Conservation (phyloP, 92 coral and sea anemone genomes). For the Paragorgia papillata region DNA sequence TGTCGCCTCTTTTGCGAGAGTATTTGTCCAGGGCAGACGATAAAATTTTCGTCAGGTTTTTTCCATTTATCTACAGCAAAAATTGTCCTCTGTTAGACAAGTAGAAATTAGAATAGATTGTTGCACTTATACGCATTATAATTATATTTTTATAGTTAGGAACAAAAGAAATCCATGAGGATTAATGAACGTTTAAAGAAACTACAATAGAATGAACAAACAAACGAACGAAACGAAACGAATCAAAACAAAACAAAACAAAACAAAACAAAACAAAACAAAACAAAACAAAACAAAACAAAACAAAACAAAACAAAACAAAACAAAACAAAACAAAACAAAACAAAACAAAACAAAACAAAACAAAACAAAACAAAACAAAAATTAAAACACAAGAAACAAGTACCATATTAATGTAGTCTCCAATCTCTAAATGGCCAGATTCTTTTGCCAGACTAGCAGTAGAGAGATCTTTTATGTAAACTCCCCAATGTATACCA, state of each 20-base stretch:
- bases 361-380: too few species aligned
- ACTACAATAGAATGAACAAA: background rate
- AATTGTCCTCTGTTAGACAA: too few species aligned
- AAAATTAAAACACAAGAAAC: background rate
- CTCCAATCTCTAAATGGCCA: slow-evolving; percentile 69
- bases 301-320: background rate
- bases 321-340: background rate
- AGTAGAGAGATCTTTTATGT: slow-evolving; percentile 67
- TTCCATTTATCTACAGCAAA: slow-evolving; percentile 79
- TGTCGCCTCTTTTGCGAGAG: slow-evolving; percentile 88
- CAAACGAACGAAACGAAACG: background rate
- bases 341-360: too few species aligned
- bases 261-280: background rate
- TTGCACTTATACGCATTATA: too few species aligned
- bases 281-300: background rate
- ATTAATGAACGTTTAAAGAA: too few species aligned
- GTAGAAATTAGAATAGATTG: too few species aligned
- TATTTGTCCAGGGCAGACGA: slow-evolving; percentile 89
- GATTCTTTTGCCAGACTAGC: slow-evolving; percentile 62
- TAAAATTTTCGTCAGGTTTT: slow-evolving; percentile 87
- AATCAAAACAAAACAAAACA: background rate
- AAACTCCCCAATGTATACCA: slow-evolving; percentile 93
- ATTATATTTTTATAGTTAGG: too few species aligned
- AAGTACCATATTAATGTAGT: slow-evolving; percentile 83
- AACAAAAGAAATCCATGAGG: too few species aligned